Conservation (phyloP, 2,113 vertebrate genomes). For the Paramisgurnus dabryanus region DNA sequence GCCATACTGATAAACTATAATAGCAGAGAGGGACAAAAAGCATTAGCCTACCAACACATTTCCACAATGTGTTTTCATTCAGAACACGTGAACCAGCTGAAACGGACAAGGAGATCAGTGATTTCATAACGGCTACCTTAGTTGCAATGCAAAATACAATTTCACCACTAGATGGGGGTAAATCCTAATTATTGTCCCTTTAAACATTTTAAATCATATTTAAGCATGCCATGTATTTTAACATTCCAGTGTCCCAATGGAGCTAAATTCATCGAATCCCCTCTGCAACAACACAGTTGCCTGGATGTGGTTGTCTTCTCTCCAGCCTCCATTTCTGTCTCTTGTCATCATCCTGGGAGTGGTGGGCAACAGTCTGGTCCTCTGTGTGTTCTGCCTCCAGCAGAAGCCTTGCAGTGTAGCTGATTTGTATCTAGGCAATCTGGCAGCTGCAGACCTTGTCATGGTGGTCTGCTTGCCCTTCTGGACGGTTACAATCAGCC, state of each 20-base stretch:
- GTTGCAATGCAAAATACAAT: too few species aligned
- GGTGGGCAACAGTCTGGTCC: slow-evolving; percentile 66
- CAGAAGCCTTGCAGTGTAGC: slow-evolving; percentile 63
- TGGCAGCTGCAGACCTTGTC: slow-evolving; percentile 68
- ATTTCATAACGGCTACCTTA: too few species aligned
- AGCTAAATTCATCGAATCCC: slow-evolving; percentile 13
- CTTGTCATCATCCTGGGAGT: slow-evolving; percentile 64
- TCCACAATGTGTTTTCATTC: too few species aligned
- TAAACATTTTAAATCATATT: too few species aligned
- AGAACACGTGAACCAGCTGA: too few species aligned
- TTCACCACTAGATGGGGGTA: too few species aligned
- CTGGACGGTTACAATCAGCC: slow-evolving; percentile 64
- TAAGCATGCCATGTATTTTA: too few species aligned
- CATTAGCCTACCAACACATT: too few species aligned
- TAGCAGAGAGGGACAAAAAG: too few species aligned
- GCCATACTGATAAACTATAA: too few species aligned
- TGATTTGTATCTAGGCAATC: slow-evolving; percentile 71
- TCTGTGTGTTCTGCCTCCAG: slow-evolving; percentile 66
- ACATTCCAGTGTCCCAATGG: slow-evolving; percentile 13
- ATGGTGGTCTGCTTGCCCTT: slow-evolving; percentile 70
- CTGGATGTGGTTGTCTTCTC: slow-evolving; percentile 61
- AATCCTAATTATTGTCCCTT: too few species aligned
- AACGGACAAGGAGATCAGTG: too few species aligned
- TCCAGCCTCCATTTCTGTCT: slow-evolving; percentile 64
- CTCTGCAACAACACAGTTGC: slow-evolving; percentile 55